Conservation (phyloP, 2,888 invertebrate species). For the Laspeyria flexula region DNA sequence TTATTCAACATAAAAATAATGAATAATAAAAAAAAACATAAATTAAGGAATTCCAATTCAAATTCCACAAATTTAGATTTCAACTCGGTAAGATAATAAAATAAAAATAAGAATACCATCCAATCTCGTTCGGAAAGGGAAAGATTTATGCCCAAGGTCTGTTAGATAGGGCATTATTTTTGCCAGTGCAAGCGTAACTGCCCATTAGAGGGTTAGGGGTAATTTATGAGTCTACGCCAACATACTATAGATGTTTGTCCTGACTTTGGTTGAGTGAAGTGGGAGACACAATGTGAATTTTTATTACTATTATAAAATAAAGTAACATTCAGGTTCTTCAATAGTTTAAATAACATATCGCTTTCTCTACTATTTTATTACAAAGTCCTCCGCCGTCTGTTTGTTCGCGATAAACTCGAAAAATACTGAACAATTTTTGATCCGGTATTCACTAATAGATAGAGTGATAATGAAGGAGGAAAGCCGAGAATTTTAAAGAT, state of each 20-base stretch:
- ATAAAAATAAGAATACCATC: conserved; percentile 34
- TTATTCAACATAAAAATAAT: background rate
- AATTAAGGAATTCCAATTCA: conserved; percentile 1
- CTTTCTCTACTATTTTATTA: too few relatives aligned
- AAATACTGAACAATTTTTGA: too few relatives aligned
- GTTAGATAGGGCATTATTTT: conserved; percentile 58
- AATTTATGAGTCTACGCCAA: conserved; percentile 33
- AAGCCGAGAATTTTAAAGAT: too few relatives aligned
- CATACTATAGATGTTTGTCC: background rate
- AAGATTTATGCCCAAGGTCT: conserved; percentile 67
- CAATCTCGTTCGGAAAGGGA: conserved; percentile 42
- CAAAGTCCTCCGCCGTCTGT: too few relatives aligned
- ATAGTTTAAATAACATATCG: too few relatives aligned
- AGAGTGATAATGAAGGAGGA: too few relatives aligned
- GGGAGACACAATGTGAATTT: background rate
- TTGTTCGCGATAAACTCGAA: too few relatives aligned
- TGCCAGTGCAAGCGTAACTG: conserved; percentile 69
- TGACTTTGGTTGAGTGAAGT: background rate
- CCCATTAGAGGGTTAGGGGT: conserved; percentile 67
- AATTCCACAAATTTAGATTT: conserved; percentile 1
- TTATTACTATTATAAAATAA: background rate
- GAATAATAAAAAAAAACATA: background rate
- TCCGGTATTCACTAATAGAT: too few relatives aligned
- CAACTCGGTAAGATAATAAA: conserved; percentile 4
- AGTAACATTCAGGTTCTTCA: too few relatives aligned